These are phyloP conservation scores for Pachymerium ferrugineum DNA, from an alignment of 2,888 invertebrate genomes.

Conservation along the genomic window DNA sequence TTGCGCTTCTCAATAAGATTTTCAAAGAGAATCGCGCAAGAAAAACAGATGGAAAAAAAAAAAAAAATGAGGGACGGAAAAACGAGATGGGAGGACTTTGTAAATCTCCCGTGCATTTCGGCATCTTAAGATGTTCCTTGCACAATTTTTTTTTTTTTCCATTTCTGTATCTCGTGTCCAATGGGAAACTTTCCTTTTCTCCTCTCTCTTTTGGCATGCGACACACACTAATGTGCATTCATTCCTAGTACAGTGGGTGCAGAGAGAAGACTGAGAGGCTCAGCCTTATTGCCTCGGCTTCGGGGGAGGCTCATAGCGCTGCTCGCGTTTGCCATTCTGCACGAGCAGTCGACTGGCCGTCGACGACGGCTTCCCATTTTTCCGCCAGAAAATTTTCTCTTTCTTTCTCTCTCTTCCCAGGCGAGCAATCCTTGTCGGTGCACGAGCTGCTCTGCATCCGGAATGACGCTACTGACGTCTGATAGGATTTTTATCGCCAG, in stretches of 20 bases:
- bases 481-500: background rate
- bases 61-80: background rate
- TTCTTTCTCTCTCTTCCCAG: background rate
- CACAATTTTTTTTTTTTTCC: background rate
- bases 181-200: background rate
- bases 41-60: background rate
- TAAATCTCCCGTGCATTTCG: slow-evolving; percentile 2
- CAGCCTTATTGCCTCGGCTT: background rate
- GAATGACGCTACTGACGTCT: background rate
- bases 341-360: background rate
- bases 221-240: background rate
- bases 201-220: background rate
- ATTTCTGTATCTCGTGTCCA: background rate
- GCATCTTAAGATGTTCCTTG: slow-evolving; percentile 2
- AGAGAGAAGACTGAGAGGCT: background rate
- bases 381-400: background rate
- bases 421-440: background rate
- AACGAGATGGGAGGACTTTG: background rate
- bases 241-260: background rate
- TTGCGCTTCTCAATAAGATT: background rate
- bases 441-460: background rate
- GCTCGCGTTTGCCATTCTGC: background rate
- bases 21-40: background rate
- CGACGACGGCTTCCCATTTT: background rate
- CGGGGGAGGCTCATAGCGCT: slow-evolving; percentile 2